Conservation (phyloP, 2,113 vertebrate genomes). For the Anser brachyrhynchus region DNA sequence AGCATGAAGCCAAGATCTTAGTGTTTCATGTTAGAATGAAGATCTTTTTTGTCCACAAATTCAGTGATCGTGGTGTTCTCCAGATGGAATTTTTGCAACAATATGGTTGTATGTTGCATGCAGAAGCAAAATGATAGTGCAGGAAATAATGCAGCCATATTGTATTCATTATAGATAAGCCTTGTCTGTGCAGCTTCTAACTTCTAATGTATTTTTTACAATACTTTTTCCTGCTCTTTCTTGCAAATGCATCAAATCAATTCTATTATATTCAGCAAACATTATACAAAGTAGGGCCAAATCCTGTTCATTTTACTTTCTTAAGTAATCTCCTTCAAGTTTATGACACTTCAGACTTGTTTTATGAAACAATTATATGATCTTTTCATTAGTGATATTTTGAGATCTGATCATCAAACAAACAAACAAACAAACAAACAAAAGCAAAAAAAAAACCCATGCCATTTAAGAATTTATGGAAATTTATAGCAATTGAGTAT, state of each 20-base stretch:
- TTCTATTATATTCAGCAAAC: background rate
- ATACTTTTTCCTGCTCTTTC: background rate
- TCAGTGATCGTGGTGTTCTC: constrained; percentile 24
- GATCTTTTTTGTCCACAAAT: constrained; percentile 30
- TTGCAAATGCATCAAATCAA: background rate
- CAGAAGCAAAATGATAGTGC: background rate
- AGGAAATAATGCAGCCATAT: background rate
- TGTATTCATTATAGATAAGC: background rate
- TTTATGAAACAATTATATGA: background rate
- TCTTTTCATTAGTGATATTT: background rate
- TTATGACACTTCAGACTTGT: background rate
- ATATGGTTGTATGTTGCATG: background rate
- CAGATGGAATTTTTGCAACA: constrained; percentile 53
- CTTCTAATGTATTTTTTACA: background rate
- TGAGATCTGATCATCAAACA: background rate
- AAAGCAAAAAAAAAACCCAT: background rate
- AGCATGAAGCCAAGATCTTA: constrained; percentile 48
- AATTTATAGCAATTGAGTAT: background rate
- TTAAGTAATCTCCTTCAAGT: background rate
- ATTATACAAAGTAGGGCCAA: background rate
- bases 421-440: background rate
- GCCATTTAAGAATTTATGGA: background rate
- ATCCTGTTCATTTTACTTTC: background rate
- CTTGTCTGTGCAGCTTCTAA: background rate
- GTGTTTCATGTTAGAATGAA: constrained; percentile 41